A percentile compares a stretch with the other conserved stretches of the same genome.
These are phyloP conservation scores for Pseudorasbora parva DNA, from an alignment of 2,113 vertebrate genomes.

Conservation along the genomic window DNA sequence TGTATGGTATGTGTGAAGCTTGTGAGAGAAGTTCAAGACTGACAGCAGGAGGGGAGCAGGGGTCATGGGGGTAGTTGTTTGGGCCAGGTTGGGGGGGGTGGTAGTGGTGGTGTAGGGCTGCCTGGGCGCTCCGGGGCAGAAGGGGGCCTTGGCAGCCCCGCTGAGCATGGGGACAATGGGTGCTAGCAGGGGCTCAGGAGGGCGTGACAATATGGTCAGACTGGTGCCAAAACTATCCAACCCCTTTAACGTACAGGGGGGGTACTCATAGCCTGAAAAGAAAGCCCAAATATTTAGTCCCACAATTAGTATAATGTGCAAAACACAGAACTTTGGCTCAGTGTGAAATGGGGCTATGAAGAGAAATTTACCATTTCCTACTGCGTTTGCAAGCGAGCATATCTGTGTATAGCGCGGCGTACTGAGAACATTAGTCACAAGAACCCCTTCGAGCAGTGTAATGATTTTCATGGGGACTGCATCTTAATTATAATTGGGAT, in stretches of 20 bases:
- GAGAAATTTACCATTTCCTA: constrained; percentile 21
- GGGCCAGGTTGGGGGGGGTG: constrained; percentile 59
- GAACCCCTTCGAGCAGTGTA: constrained; percentile 33
- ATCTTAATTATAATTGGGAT: constrained; percentile 52
- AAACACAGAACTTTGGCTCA: constrained; percentile 34
- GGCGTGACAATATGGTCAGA: constrained; percentile 73
- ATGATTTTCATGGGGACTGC: constrained; percentile 46
- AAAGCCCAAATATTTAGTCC: constrained; percentile 30
- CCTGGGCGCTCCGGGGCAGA: constrained; percentile 68
- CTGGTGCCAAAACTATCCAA: constrained; percentile 69
- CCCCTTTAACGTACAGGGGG: constrained; percentile 54
- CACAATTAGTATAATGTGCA: constrained; percentile 35
- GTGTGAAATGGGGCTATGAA: constrained; percentile 31
- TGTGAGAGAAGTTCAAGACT: constrained; percentile 39
- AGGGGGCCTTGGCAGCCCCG: constrained; percentile 72
- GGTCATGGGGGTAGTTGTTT: constrained; percentile 81
- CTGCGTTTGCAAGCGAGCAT: constrained; percentile 20
- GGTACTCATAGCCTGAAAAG: constrained; percentile 6
- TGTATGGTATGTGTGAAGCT: constrained; percentile 31
- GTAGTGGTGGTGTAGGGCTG: constrained; percentile 59
- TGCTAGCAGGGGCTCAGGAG: constrained; percentile 70
- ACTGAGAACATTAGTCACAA: constrained; percentile 26
- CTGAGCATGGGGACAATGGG: constrained; percentile 77
- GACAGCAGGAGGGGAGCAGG: constrained; percentile 70
- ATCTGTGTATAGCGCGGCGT: constrained; percentile 6